Evolutionary conservation across 2,797 vertebrate species (phyloP), one percentile per base, ranked within the genome.

Genomic region (Nasua narica): DNA sequence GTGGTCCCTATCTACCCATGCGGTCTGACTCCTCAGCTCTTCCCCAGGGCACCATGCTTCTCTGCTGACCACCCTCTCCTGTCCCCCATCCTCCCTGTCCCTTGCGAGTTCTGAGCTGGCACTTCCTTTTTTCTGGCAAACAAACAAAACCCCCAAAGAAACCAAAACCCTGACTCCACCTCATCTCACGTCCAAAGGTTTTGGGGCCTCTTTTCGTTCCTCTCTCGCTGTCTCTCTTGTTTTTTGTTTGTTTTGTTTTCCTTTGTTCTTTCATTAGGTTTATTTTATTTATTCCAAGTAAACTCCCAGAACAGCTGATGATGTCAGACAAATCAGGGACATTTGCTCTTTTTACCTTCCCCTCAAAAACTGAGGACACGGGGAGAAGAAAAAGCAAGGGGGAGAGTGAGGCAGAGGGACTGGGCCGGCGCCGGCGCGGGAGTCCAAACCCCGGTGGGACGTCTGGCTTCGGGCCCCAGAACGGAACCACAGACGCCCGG

Each of bases 321-420:
- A 93, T 96, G 95, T 98, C 97, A 98, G 97, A 96, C 93, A 97
- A 97, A 98, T 98, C 83, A 65, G 98, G 98, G 98, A 96, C 8
- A 94, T 96, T 96, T 43, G 86, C 97, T 94, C 95, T 97, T 96
- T 96, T 92, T 95, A 95, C 86, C 93, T 89, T 97, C 98, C 95
- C 97, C 93, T 97, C 97, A 95, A 94, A 98, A 58, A 90, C 97
- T 35, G 58, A 96, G 97, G 98, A 87, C 92, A 65, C 62, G 94
- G 98, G 98, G 97, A 98, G 98, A 98, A 97, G 97, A 96, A 90
- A 93, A 70, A 74, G 85, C 78, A 2, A 79, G 95, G 95, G 96
- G 32, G 87, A 93, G 95, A 85, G 69, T 21, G 72, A 96, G 93
- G 83, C 72, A 43, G 96, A 93, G 92, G 97, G 94, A 82, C 82